These are phyloP conservation scores for Blera fallax DNA, from an alignment of 2,888 invertebrate species.

Conservation along the genomic window DNA sequence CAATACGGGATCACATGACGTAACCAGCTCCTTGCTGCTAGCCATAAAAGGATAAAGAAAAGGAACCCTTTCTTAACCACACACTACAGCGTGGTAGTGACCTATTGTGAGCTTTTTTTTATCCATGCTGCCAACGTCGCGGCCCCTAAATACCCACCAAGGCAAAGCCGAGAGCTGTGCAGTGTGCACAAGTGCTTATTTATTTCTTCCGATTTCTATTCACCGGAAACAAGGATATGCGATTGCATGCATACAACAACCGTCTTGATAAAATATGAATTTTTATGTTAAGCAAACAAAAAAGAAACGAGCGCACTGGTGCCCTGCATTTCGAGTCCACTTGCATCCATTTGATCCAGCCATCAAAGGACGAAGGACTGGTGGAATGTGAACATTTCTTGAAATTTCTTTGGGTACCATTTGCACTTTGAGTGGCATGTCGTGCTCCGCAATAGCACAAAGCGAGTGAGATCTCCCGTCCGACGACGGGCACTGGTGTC, in stretches of 20 bases:
- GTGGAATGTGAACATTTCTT: slow-evolving; percentile 50
- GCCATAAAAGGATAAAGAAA: background rate
- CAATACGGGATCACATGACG: slow-evolving; percentile 17
- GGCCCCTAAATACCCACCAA: background rate
- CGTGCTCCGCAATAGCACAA: slow-evolving; percentile 34
- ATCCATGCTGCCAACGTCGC: background rate
- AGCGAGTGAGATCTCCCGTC: background rate
- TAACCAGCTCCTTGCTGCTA: slow-evolving; percentile 2
- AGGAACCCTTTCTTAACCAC: background rate
- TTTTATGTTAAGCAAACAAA: slow-evolving; percentile 62
- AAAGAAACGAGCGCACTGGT: slow-evolving; percentile 42
- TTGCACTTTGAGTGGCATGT: slow-evolving; percentile 60
- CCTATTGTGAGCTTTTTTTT: background rate
- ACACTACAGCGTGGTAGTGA: background rate
- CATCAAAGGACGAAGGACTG: slow-evolving; percentile 34
- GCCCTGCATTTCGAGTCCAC: slow-evolving; percentile 45
- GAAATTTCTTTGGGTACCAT: slow-evolving; percentile 56
- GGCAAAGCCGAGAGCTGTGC: slow-evolving; percentile 2
- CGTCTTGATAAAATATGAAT: slow-evolving; percentile 68
- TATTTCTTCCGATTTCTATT: slow-evolving; percentile 70
- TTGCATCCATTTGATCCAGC: slow-evolving; percentile 45
- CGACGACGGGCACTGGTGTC: background rate
- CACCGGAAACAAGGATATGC: slow-evolving; percentile 70
- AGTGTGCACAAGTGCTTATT: slow-evolving; percentile 63
- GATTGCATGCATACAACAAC: slow-evolving; percentile 68